Evolutionary conservation across 2,888 invertebrate species (phyloP), one percentile per base, ranked within the genome.

Genomic region (Hanleya hanleyi): DNA sequence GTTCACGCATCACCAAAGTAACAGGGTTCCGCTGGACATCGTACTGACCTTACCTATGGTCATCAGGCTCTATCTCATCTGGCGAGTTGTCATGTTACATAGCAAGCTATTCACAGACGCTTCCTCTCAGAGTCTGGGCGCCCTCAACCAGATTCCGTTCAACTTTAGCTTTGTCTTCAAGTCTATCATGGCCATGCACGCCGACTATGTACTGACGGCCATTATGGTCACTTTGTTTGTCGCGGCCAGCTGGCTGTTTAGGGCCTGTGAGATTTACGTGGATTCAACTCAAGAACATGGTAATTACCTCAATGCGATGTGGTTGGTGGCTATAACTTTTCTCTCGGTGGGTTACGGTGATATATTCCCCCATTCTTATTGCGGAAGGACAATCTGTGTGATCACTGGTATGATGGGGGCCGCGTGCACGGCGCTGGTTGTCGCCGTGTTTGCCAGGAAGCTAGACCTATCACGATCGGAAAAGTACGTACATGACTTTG

Each of bases 91-190:
- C 33, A 86, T 90, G 86, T 80, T 90, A 7, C 89, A 89, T 80
- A 88, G 87, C 74, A 83, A 84, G 22, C 83, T 90, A 22, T 89
- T 86, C 79, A 86, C 89, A 50, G 90, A 90, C 77, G 90, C 90
- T 36, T 88, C 88, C 7, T 88, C 89, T 1, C 90, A 90, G 77
- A 88, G 88, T 75, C 82, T 90, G n/a, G 90, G 90, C 6, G 90
- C 89, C 5, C 94, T 98, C 92, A 98, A 98, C 93, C 94, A 98
- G 91, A 98, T 99, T 92, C 98, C 98, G 93, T 99, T 99, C 94
- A 92, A 92, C 82, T 98, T 98, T 91, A 95, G 92, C 76, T 90
- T 90, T 79, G 87, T 90, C 68, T 90, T 90, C 80, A 90, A 90
- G 79, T 89, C 90, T 32, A 78, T 90, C 74, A 90, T 90, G 89